A percentile compares a stretch with the other conserved stretches of the same genome.
Conservation (phyloP, 2,888 invertebrate species). For the Melikaiella ostensackeni region DNA sequence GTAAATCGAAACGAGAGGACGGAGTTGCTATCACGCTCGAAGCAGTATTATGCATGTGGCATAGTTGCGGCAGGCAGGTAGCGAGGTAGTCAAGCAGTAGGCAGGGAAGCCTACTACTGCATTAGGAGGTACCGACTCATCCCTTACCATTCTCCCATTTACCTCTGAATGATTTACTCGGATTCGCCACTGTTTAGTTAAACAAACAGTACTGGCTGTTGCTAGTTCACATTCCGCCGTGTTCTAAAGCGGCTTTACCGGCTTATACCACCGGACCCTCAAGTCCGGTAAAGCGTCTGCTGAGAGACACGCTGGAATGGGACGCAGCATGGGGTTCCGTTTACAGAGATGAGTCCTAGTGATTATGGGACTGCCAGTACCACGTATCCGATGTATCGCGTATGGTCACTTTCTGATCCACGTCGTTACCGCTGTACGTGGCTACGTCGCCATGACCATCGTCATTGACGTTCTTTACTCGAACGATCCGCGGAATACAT, state of each 20-base stretch:
- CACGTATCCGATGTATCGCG: constrained; percentile 49
- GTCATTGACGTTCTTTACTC: constrained; percentile 35
- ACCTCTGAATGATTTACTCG: constrained; percentile 52
- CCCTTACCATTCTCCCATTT: constrained; percentile 47
- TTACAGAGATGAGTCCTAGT: constrained; percentile 67
- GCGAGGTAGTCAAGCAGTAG: constrained; percentile 37
- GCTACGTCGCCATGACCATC: constrained; percentile 43
- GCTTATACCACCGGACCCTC: constrained; percentile 43
- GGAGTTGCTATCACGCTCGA: constrained; percentile 62
- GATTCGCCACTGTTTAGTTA: constrained; percentile 46
- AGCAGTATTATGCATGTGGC: constrained; percentile 61
- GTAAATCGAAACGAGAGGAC: constrained; percentile 65
- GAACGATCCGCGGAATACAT: neutral
- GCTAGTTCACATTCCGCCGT: constrained; percentile 51
- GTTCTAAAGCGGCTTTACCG: constrained; percentile 45
- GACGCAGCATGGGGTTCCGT: constrained; percentile 62
- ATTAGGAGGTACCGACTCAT: constrained; percentile 51
- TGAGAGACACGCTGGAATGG: constrained; percentile 43
- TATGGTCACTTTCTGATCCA: constrained; percentile 53
- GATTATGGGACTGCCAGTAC: constrained; percentile 63
- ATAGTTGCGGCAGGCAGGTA: constrained; percentile 49
- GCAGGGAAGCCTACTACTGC: constrained; percentile 45
- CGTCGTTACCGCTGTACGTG: constrained; percentile 50
- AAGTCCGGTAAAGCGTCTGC: constrained; percentile 10
- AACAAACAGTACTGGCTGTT: constrained; percentile 42